phyloP scores from a whole-genome alignment of 2,888 invertebrate genomes.

The Hyles lineata region DNA sequence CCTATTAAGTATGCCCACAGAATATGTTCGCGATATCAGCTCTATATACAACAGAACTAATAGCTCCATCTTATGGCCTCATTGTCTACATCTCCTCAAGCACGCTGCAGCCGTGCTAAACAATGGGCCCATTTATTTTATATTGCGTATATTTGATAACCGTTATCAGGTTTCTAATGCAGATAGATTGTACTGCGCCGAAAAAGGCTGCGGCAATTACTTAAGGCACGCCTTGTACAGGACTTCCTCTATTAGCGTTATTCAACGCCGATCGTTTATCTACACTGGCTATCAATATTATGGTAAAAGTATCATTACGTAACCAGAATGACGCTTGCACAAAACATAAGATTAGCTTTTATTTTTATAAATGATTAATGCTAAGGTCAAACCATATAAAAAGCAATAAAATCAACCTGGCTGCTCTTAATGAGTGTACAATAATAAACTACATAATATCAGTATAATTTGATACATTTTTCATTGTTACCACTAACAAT shows the following conservation, averaged over 20 bases:
- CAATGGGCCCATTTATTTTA: not conserved
- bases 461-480: not conserved
- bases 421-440: not conserved
- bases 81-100: not conserved
- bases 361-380: too few relatives aligned
- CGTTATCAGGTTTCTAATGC: constrained; percentile 18
- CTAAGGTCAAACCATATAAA: too few relatives aligned
- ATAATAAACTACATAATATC: not conserved
- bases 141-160: not conserved
- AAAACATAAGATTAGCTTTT: too few relatives aligned
- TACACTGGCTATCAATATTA: constrained; percentile 36
- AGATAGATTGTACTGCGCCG: constrained; percentile 40
- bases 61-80: not conserved
- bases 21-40: too few relatives aligned
- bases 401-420: not conserved
- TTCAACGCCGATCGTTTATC: constrained; percentile 51
- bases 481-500: not conserved
- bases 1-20: too few relatives aligned
- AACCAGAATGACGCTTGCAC: too few relatives aligned
- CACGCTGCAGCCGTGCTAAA: not conserved
- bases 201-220: constrained; percentile 80
- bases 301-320: constrained; percentile 6
- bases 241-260: constrained; percentile 69
- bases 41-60: not conserved
- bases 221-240: constrained; percentile 72